Percentiles rank a stretch among this genome's conserved stretches.
phyloP scores from a whole-genome alignment of 2,797 vertebrate genomes.

The Malacoraja senta region DNA sequence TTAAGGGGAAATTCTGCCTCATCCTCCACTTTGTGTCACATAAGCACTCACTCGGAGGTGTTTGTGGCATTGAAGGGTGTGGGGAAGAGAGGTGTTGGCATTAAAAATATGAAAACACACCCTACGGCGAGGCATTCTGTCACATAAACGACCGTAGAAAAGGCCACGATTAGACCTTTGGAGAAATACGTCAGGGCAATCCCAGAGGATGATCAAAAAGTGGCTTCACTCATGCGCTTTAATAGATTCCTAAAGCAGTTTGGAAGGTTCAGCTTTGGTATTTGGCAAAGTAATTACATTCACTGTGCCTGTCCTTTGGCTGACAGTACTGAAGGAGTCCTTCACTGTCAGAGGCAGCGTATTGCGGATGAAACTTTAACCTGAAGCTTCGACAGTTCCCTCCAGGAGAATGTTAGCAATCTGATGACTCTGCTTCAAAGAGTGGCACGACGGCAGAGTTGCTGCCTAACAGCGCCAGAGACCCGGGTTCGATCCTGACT shows the following conservation, averaged over 20 bases:
- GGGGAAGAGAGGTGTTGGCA: neutral
- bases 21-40: neutral
- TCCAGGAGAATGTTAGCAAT: too few species aligned
- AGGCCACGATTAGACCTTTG: neutral
- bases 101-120: neutral
- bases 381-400: too few species aligned
- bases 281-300: neutral
- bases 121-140: neutral
- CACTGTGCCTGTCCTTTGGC: neutral
- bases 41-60: neutral
- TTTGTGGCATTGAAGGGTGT: neutral
- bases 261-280: neutral
- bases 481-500: too few species aligned
- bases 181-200: neutral
- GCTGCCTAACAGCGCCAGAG: too few species aligned
- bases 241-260: neutral
- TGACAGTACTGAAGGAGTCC: neutral
- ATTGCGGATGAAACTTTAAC: too few species aligned
- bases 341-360: too few species aligned
- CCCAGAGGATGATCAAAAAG: neutral
- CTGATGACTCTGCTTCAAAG: too few species aligned
- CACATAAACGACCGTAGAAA: neutral
- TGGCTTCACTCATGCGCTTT: neutral
- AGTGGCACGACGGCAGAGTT: too few species aligned
- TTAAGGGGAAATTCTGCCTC: neutral